phyloP scores from a whole-genome alignment of 2,797 vertebrate species.

The Rhinella marina region DNA sequence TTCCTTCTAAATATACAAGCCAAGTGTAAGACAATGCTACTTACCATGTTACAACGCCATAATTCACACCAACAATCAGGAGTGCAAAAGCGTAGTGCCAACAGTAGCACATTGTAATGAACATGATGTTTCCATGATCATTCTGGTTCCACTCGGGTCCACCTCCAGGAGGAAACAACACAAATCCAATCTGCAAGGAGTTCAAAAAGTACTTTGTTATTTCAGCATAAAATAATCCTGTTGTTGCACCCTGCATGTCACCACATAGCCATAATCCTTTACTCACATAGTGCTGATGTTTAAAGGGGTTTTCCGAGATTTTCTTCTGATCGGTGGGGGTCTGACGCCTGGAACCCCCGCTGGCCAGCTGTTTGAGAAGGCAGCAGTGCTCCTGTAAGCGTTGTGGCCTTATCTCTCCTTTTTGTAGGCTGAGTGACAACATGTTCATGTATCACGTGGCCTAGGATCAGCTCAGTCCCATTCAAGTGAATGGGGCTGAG shows the following conservation, averaged over 20 bases:
- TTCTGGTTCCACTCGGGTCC: constrained; percentile 83
- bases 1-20: not conserved
- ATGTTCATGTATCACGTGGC: too few relatives aligned
- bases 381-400: too few relatives aligned
- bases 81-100: constrained; percentile 89
- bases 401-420: too few relatives aligned
- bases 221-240: not conserved
- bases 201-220: not conserved
- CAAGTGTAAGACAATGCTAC: constrained; percentile 57
- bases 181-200: constrained; percentile 85
- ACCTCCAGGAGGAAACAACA: constrained; percentile 88
- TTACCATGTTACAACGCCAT: constrained; percentile 86
- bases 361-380: too few relatives aligned
- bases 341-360: too few relatives aligned
- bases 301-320: too few relatives aligned
- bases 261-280: not conserved
- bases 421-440: too few relatives aligned
- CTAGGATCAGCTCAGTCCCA: too few relatives aligned
- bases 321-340: too few relatives aligned
- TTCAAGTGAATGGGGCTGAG: too few relatives aligned
- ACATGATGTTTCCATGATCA: constrained; percentile 88
- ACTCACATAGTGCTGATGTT: not conserved
- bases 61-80: constrained; percentile 79
- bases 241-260: not conserved
- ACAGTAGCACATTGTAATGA: constrained; percentile 92